Conservation (phyloP, 35 echinoderm and acorn worm species). For the Lytechinus variegatus region DNA sequence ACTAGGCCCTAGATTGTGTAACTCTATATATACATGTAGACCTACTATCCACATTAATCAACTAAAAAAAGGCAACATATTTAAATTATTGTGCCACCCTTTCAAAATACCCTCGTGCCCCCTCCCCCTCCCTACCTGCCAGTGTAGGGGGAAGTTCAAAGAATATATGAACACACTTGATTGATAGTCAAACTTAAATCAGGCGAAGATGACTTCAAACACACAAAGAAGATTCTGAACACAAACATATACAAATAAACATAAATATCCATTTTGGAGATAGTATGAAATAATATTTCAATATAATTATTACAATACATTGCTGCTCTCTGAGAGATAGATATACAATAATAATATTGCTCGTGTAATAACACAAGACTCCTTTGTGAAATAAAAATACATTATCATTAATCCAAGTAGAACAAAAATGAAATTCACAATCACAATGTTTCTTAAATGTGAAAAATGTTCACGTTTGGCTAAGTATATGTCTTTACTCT, state of each 20-base stretch:
- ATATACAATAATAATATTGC: background rate
- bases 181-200: background rate
- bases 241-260: conserved; percentile 12
- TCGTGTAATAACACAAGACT: background rate
- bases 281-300: background rate
- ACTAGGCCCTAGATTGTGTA: no score
- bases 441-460: background rate
- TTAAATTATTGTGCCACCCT: no score
- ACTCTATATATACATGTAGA: no score
- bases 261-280: background rate
- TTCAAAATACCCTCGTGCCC: no score
- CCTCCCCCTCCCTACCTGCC: no score
- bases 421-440: background rate
- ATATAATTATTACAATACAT: background rate
- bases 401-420: background rate
- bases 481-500: no score
- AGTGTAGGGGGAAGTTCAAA: background rate
- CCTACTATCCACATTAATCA: no score
- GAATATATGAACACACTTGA: background rate
- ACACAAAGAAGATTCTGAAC: background rate
- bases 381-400: background rate
- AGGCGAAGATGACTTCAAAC: background rate
- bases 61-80: no score
- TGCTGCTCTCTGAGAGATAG: background rate
- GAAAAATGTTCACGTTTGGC: no score